A percentile compares a stretch with the other conserved stretches of the same genome.
These are phyloP conservation scores for Brachirus orientalis DNA, from an alignment of 2,113 vertebrate species.

Conservation along the genomic window DNA sequence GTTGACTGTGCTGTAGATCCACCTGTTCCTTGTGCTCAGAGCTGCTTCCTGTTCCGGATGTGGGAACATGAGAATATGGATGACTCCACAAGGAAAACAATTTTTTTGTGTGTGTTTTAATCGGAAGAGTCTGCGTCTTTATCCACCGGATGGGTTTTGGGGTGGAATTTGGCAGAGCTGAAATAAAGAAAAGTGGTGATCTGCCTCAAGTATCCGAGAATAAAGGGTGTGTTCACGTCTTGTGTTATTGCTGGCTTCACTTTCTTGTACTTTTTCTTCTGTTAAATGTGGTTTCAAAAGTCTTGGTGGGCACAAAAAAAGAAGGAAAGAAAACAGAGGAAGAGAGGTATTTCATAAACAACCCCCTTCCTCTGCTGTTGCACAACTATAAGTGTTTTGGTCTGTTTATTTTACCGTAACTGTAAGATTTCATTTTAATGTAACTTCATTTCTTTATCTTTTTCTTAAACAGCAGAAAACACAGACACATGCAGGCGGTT, in stretches of 20 bases:
- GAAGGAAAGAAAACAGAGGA: too few species aligned
- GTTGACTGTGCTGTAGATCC: constrained; percentile 46
- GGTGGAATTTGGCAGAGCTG: constrained; percentile 49
- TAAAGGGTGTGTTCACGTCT: constrained; percentile 28
- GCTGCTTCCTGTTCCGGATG: constrained; percentile 61
- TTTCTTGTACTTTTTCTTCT: constrained; percentile 16
- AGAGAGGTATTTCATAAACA: constrained; percentile 6
- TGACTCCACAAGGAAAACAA: constrained; percentile 60
- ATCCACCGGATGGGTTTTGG: constrained; percentile 53
- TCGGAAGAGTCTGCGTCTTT: constrained; percentile 34
- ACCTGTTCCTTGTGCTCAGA: constrained; percentile 69
- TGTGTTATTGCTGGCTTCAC: constrained; percentile 44
- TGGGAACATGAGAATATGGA: constrained; percentile 68
- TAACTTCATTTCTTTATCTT: not conserved
- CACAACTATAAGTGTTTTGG: constrained; percentile 1
- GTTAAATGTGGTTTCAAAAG: constrained; percentile 38
- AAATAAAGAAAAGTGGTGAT: constrained; percentile 34
- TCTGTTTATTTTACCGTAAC: constrained; percentile 2
- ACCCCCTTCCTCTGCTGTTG: constrained; percentile 16
- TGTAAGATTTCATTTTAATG: constrained; percentile 6
- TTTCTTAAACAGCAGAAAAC: constrained; percentile 1
- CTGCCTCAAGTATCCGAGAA: constrained; percentile 42
- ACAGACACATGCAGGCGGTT: constrained; percentile 6
- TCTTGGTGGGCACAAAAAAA: constrained; percentile 20
- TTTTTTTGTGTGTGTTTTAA: constrained; percentile 20